Evolutionary conservation across 2,888 invertebrate genomes (phyloP).

Genomic region (Gerris lacustris): DNA sequence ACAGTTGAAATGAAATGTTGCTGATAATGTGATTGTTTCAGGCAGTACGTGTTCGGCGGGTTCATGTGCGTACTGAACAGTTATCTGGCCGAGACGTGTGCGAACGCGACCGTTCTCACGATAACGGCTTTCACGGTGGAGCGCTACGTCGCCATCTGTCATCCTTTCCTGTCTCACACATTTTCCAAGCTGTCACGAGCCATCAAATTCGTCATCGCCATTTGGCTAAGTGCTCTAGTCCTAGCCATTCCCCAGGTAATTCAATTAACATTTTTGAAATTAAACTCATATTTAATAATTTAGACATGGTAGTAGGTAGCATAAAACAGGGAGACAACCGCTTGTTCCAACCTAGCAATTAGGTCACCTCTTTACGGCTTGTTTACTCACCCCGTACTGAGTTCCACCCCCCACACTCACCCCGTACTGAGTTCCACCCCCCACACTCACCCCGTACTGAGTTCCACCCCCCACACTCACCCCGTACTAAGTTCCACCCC

Average conservation of each 20-base stretch:
- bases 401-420: too few species aligned
- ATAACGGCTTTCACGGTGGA: constrained; percentile 72
- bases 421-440: too few species aligned
- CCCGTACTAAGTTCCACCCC: too few species aligned
- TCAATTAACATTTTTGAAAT: constrained; percentile 43
- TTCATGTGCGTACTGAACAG: constrained; percentile 58
- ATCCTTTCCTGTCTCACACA: constrained; percentile 67
- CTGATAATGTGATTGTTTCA: not conserved
- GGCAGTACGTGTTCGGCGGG: constrained; percentile 60
- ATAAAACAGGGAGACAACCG: too few species aligned
- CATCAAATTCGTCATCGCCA: constrained; percentile 54
- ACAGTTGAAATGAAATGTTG: not conserved
- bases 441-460: too few species aligned
- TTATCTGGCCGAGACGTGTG: constrained; percentile 72
- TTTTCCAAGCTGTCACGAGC: constrained; percentile 74
- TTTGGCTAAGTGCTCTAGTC: constrained; percentile 66
- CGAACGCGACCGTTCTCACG: constrained; percentile 71
- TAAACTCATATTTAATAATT: too few species aligned
- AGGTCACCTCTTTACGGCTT: too few species aligned
- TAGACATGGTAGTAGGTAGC: too few species aligned
- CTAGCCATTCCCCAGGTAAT: constrained; percentile 66
- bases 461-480: too few species aligned
- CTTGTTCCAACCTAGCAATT: too few species aligned
- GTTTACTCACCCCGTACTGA: too few species aligned
- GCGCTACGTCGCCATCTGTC: constrained; percentile 45